Conservation (phyloP, 1,140 invertebrate genomes). For the Drosophila mojavensis region DNA sequence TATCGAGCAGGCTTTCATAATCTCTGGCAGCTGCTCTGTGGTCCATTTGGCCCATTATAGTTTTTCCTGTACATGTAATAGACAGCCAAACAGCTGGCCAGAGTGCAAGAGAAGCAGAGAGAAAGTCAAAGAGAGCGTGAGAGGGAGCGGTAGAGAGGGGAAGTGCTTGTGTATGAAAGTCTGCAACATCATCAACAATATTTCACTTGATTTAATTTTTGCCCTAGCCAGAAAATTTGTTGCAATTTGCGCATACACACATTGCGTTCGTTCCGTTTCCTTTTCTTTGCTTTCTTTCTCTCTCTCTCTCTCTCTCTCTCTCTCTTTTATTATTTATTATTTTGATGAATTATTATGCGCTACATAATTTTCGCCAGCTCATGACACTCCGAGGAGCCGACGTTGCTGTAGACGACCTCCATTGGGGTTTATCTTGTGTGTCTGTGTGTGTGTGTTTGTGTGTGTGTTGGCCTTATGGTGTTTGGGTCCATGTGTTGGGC, state of each 20-base stretch:
- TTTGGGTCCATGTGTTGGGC: constrained; percentile 31
- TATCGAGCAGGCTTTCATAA: constrained; percentile 24
- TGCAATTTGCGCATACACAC: constrained; percentile 69
- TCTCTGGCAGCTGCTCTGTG: constrained; percentile 33
- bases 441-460: constrained; percentile 19
- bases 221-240: constrained; percentile 60
- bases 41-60: constrained; percentile 38
- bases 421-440: constrained; percentile 10
- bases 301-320: background rate
- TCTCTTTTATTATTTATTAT: constrained; percentile 15
- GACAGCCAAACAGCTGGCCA: background rate
- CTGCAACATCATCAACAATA: constrained; percentile 73
- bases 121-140: background rate
- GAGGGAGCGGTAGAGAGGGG: background rate
- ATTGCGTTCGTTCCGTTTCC: background rate
- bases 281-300: background rate
- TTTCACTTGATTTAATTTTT: constrained; percentile 67
- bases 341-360: constrained; percentile 79
- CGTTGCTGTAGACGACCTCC: constrained; percentile 12
- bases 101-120: background rate
- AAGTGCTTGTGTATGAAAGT: constrained; percentile 4
- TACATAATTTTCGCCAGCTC: constrained; percentile 80
- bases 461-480: constrained; percentile 15
- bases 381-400: constrained; percentile 56
- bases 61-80: constrained; percentile 17